Percentiles rank a stretch among this genome's conserved stretches.
Conservation (phyloP, 2,797 vertebrate species). For the Anolis apletophallus region DNA sequence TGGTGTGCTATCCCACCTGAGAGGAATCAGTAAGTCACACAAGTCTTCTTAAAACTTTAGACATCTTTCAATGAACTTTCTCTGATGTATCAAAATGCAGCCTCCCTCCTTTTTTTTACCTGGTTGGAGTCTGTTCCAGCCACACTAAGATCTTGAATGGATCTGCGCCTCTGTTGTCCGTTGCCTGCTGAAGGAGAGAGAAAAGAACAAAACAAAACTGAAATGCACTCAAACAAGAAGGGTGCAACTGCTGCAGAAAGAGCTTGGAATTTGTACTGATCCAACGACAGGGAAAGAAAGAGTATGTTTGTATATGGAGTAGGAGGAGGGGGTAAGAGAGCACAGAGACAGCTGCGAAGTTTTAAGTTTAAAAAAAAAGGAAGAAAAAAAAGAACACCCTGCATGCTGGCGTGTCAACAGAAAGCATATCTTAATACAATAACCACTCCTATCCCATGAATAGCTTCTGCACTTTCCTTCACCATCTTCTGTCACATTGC, state of each 20-base stretch:
- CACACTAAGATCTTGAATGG: conserved; percentile 93
- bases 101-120: conserved; percentile 76
- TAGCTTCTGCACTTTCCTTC: conserved; percentile 75
- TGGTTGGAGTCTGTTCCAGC: conserved; percentile 91
- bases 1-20: conserved; percentile 8
- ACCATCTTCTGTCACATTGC: conserved; percentile 82
- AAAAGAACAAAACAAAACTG: conserved; percentile 72
- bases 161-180: conserved; percentile 93
- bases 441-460: conserved; percentile 79
- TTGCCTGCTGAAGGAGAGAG: conserved; percentile 82
- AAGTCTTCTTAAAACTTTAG: neutral
- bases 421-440: conserved; percentile 75
- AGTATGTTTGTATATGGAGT: conserved; percentile 45
- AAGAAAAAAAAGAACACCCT: neutral
- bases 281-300: conserved; percentile 68
- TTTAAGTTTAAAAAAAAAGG: conserved; percentile 78
- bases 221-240: conserved; percentile 68
- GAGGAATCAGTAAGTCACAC: too few relatives aligned
- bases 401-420: conserved; percentile 74
- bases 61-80: neutral
- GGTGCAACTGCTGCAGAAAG: conserved; percentile 71
- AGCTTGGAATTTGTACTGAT: conserved; percentile 78
- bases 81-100: neutral
- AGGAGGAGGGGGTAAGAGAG: conserved; percentile 34
- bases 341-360: conserved; percentile 80